Base-by-base conservation (phyloP, 2,113 vertebrate species). In the Lampris incognitus region DNA sequence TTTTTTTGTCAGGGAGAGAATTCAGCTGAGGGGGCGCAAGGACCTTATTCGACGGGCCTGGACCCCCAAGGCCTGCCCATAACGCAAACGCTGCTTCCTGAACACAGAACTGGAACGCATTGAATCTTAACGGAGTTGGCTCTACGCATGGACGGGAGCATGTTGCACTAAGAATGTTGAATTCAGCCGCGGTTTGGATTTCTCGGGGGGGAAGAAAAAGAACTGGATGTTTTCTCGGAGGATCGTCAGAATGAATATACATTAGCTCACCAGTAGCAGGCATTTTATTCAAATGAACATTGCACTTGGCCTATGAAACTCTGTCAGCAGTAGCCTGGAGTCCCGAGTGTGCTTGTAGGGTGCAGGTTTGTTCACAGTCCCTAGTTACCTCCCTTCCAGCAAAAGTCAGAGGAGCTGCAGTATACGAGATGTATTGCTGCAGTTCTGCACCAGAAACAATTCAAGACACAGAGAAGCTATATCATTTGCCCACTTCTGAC, bases 401-500 rank as follows among this genome's bases (percentile, higher is more conserved):
- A 52, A 49, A 57, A 62, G 66, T 71, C 0, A 1, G 58, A 82
- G 69, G 57, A 84, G 57, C 69, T 52, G 65, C 64, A 24, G 24
- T 24, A 24, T 24, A 62, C 59, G 41, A 64, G 49, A 58, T 55
- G 36, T 49, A 10, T 64, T 64, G 40, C 36, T 5, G 55, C 49
- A 4, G 55, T 57, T 57, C 55, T 57, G 36, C 55, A 57, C 3
- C 51, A 41, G 61, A 56, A 82, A 72, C 44, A 4, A 70, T 76
- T 75, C 69, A 65, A 41, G 57, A 79, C 75, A 72, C 1, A 3
- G 49, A 51, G 50, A 75, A 71, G 52, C 63, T 10, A 60, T 71
- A 84, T 86, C 77, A 61, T 78, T 46, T 73, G 55, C 58, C 72
- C 58, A 63, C 58, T 80, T 85, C 49, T 13, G 38, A 38, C 41